Base-by-base conservation (phyloP, 2,888 invertebrate genomes). In the Patella pellucida region DNA sequence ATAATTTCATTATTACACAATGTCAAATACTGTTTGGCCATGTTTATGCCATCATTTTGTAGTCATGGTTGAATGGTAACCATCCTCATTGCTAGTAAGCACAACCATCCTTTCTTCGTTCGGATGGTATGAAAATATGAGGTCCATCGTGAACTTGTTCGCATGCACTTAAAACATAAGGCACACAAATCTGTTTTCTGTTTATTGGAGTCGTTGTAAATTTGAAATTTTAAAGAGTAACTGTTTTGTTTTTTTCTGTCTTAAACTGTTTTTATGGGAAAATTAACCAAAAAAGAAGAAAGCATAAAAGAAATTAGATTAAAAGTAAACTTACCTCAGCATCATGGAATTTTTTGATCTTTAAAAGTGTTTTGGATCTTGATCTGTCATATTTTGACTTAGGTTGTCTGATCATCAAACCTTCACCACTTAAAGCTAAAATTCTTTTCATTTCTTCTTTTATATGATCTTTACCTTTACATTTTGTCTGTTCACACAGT, bases 291-390 rank as follows among this genome's bases (percentile, higher is more conserved):
- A 19, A 9, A 27, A 5, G 2, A 15, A 62, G 7, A 23, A 68
- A 67, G 31, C 5, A 41, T 41, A 41, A 41, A 41, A 41, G 31
- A 41, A 41, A 5, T 41, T 5, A 69, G 51, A 68, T 52, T 11
- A 5, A 68, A 16, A 68, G 50, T 15, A 12, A 12, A 15, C 68
- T 15, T 73, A 89, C 89, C 87, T 89, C 89, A 19, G 89, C 89
- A 83, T 89, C 89, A 78, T 89, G 86, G 80, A 89, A 89, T 67
- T 86, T 89, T 82, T 89, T 89, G 50, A 89, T 85, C 79, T 89
- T 89, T 16, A 89, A 85, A 68, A 89, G 78, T 23, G 88, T 87
- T 52, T 84, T 78, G 5, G 88, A 89, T 62, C 89, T 74, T n/a
- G 78, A 80, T 50, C 84, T 80, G 71, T 88, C 89, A 69, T 89